Percentiles rank a stretch among this genome's conserved stretches.
These are phyloP conservation scores for Tetrapedia diversipes DNA, from an alignment of 2,888 invertebrate genomes.

Conservation along the genomic window DNA sequence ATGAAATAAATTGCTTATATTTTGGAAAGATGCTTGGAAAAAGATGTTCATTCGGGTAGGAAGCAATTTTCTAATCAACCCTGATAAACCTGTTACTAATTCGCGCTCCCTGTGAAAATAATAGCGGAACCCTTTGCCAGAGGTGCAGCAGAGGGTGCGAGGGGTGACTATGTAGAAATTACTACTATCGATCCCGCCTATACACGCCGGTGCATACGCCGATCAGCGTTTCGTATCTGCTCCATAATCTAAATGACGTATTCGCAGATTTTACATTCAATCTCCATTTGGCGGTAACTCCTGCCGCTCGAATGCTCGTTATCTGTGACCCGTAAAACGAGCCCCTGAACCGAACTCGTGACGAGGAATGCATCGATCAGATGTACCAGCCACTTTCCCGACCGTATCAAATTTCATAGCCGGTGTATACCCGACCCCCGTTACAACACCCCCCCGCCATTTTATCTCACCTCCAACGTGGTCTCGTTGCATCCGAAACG, in stretches of 20 bases:
- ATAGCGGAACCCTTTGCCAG: conserved; percentile 36
- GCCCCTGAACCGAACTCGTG: conserved; percentile 35
- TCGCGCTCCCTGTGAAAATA: conserved; percentile 37
- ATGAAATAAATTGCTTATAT: too few species aligned
- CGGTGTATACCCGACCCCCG: too few species aligned
- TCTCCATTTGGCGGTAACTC: conserved; percentile 53
- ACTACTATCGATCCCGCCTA: conserved; percentile 53
- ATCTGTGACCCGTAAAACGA: conserved; percentile 60
- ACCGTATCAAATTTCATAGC: conserved; percentile 28
- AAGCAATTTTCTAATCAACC: conserved; percentile 28
- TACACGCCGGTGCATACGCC: conserved; percentile 41
- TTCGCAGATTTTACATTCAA: conserved; percentile 60
- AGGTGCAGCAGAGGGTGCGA: background rate
- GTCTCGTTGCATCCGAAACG: background rate
- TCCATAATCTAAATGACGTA: conserved; percentile 56
- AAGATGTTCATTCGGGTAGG: too few species aligned
- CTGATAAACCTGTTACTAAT: conserved; percentile 17
- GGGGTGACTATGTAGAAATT: conserved; percentile 51
- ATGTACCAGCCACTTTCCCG: conserved; percentile 19
- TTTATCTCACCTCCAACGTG: background rate
- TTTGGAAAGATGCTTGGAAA: too few species aligned
- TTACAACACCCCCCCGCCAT: background rate
- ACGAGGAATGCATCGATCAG: conserved; percentile 52
- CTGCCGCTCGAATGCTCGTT: conserved; percentile 48
- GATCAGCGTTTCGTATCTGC: conserved; percentile 52